Evolutionary conservation across 2,797 vertebrate species (phyloP), one percentile per base, ranked within the genome.

Genomic region (Catamblyrhynchus diadema): DNA sequence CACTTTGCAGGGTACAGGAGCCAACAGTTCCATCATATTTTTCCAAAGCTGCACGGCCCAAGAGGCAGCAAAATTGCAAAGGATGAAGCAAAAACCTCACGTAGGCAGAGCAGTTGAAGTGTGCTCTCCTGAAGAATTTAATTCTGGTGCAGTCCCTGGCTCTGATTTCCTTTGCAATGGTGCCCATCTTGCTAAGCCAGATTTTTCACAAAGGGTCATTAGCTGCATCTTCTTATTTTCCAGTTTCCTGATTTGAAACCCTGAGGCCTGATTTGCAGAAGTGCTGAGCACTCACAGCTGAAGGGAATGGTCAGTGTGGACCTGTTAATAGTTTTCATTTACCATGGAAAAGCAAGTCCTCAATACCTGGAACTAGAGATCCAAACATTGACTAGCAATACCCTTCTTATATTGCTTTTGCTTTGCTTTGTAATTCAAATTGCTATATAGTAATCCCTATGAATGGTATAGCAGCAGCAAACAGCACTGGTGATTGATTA

Each of bases 401-500:
- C 59, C 69, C 24, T 47, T 69, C 44, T 74, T 50, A 8, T 5
- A 11, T 57, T 67, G 20, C 75, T 47, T 7, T 47, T 69, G 61
- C 65, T 82, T 83, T 74, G 72, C 57, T 86, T 94, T 94, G 74
- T 91, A 74, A 71, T 67, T 92, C 8, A 8, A 6, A 81, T 61
- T 71, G 80, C 57, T 45, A 2, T 81, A 44, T 78, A 81, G 81
- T 81, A 78, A 90, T 86, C 65, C 67, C 66, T 59, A 10, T 78
- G 84, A 77, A 74, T 83, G 61, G 25, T 44, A 50, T 14, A 71
- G 50, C 45, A 41, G 61, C 79, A 86, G 67, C 72, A 88, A 87
- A 47, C 45, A 84, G 59, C 71, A 16, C 33, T 79, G 80, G 66
- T 91, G 96, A 95, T 88, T 93, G 90, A 96, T 96, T 91, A 95